Evolutionary conservation across 2,797 vertebrate species (phyloP), one percentile per base, ranked within the genome.

Genomic region (Lagodon rhomboides): DNA sequence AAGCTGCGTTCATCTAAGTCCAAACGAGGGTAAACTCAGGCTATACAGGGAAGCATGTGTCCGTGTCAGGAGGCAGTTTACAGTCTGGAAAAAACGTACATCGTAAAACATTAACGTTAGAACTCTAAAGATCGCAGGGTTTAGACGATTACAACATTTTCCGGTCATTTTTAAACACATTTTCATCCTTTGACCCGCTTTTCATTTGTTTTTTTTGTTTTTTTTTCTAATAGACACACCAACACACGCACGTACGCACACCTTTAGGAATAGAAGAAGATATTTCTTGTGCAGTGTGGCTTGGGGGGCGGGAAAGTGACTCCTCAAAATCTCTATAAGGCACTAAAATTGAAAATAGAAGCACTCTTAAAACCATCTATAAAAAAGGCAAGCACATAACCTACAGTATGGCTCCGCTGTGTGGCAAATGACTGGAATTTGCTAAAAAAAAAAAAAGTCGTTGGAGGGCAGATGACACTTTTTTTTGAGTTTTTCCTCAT

Each of bases 291-390:
- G 62, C 59, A 68, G 77, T 81, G 53, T 81, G 53, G 64, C 65
- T 59, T 63, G 9, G 47, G 34, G 34, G 34, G 27, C 3, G 27
- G 34, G 30, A 4, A 68, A 73, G 34, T 61, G 68, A 15, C 66
- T 64, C 34, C 80, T 80, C 49, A 34, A 84, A 82, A 88, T 89
- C 65, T 85, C 73, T 79, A 71, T 87, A 94, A 93, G 94, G 94
- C 93, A 94, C 91, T 91, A 88, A 86, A 83, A 81, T 79, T 18
- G 1, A 83, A 79, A 84, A 84, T 0, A 70, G 66, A 85, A 81
- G 58, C 61, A 63, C 59, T 82, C 64, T 80, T 75, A 85, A 70
- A 85, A 71, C 18, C 15, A 75, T 75, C 41, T 68, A 68, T 72
- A 76, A 84, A 85, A 38, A 84, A 83, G 64, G 69, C 74, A 85